A percentile compares a stretch with the other conserved stretches of the same genome.
Conservation (phyloP, 1,140 invertebrate genomes). For the Caenorhabditis remanei region DNA sequence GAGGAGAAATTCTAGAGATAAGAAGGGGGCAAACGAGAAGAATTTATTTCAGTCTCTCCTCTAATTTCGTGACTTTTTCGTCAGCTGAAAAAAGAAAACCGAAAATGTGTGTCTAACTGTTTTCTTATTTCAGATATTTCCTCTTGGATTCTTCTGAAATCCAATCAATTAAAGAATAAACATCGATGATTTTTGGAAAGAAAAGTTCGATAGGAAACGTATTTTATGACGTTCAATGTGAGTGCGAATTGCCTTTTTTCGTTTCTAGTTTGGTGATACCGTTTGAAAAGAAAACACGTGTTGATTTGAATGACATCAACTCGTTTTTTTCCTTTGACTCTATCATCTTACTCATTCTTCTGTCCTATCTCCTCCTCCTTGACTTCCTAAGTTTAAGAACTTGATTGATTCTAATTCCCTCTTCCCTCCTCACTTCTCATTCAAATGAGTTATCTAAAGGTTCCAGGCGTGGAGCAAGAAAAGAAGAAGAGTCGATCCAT, state of each 20-base stretch:
- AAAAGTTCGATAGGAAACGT: slow-evolving; percentile 38
- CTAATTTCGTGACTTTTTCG: slow-evolving; percentile 34
- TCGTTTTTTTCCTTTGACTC: background rate
- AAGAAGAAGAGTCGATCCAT: slow-evolving; percentile 25
- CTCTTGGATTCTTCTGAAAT: background rate
- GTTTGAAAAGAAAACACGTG: slow-evolving; percentile 11
- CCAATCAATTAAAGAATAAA: background rate
- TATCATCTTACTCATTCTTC: background rate
- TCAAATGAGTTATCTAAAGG: background rate
- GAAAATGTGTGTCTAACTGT: background rate
- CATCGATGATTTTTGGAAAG: slow-evolving; percentile 38
- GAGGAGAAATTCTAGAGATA: background rate
- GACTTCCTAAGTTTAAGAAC: background rate
- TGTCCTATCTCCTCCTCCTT: background rate
- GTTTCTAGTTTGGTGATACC: background rate
- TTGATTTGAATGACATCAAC: slow-evolving; percentile 3
- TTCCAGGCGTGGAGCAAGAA: slow-evolving; percentile 45
- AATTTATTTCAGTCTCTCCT: slow-evolving; percentile 19
- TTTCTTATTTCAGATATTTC: background rate
- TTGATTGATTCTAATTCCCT: background rate
- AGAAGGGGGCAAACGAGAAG: background rate
- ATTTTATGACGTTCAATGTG: slow-evolving; percentile 41
- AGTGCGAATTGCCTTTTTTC: slow-evolving; percentile 12
- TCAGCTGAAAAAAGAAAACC: background rate
- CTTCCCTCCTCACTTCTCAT: background rate